Evolutionary conservation across 37 sponge, comb jelly and placozoan species (phyloP), one percentile per base, ranked within the genome.

Genomic region (Halichondria panicea): DNA sequence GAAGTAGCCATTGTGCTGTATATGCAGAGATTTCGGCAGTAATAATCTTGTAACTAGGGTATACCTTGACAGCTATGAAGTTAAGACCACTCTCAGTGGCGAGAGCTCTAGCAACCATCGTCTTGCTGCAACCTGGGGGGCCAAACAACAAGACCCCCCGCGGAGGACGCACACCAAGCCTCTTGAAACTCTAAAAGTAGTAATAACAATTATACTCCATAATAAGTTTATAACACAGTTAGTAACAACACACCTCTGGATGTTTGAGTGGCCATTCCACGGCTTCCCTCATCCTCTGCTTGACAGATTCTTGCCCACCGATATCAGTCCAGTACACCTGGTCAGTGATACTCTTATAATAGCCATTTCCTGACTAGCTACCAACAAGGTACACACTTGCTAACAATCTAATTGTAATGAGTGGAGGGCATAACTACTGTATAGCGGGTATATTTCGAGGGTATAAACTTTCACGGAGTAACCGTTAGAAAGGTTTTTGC

Each of bases 61-160:
- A 48, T 31, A 90, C 91, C 74, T 97, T 97, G 2, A 97, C 95
- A 35, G 98, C 81, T 9, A 97, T 82, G 81, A 97, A 97, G 80
- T 94, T 97, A 5, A 97, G 79, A 0, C 92, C 87, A 63, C 93
- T 94, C 74, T 97, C 98, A 57, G 98, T 97, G 52, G 98, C 98
- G 46, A 97, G 72, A 15, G 98, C 98, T 70, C 86, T 81, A 30
- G 95, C 98, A 58, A 97, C 85, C 93, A 97, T 92, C 24, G 99
- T 97, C 83, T 97, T 97, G 62, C 95, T 92, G 80, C 99, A 97
- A 9, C 99, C 99, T 12, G 99, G 99, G 33, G 99, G 99, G n/a
- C 99, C 99, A 57, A 92, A 97, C 33, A 97, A 68, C 24, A 97
- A 84, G 1, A 94, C 81, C 11, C 99, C 99, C 44, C 66, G 76